Base-by-base conservation (phyloP, 2,888 invertebrate genomes). In the Eumerus sabulonum region DNA sequence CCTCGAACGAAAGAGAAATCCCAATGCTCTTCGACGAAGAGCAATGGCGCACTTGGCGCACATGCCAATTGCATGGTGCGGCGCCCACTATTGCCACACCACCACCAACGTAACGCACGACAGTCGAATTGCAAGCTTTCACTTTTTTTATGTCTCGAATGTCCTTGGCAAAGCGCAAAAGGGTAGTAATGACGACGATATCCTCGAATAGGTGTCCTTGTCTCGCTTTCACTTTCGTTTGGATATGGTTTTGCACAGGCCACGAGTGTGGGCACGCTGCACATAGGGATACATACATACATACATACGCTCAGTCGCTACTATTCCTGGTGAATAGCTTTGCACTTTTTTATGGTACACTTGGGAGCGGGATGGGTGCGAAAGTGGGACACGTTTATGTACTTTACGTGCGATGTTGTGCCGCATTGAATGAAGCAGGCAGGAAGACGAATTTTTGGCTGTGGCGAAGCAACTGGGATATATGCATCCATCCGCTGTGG, bases 81-180 rank as follows among this genome's bases (percentile, higher is more conserved):
- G 27, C 51, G 36, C 19, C 57, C 16, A 48, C 48, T 19, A 48
- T 17, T 16, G 11, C 35, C 44, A 48, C 48, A 42, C 42, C 56
- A 38, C 16, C 44, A 56, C 40, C 40, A n/a, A 40, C 54, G 38
- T 11, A n/a, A 40, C 54, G 38, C 14, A 17, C 53, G 18, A 18
- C 44, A 42, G 64, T 47, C 60, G 74, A 74, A 74, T 59, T 76
- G 74, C 82, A 76, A 84, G 84, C 85, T 84, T 84, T 84, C 84
- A 83, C 83, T 85, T 82, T 86, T 27, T 87, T 88, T 86, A 87
- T 87, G 85, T 86, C 85, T 86, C 82, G 84, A 86, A 86, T 87
- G 87, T 87, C 87, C 87, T 87, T 87, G 87, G 87, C 86, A 85
- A 86, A 86, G 86, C 84, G 83, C 83, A 84, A 86, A 86, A 85